Conservation (phyloP, 2,113 vertebrate species). For the Cynoglossus semilaevis region DNA sequence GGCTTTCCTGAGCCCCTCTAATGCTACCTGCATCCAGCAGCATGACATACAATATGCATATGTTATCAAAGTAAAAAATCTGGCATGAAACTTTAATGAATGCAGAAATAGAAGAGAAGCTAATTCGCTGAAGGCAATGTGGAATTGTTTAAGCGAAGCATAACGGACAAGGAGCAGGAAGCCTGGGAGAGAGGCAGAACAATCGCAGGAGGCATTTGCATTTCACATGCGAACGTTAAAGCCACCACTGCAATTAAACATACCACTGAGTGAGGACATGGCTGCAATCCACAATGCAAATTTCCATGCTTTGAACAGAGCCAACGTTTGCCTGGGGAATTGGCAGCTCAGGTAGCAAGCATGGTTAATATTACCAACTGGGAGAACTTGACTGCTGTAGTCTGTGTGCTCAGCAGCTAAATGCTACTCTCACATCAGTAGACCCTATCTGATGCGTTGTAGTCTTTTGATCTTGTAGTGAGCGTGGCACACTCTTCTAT, state of each 20-base stretch:
- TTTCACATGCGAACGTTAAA: slow-evolving; percentile 59
- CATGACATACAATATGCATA: slow-evolving; percentile 72
- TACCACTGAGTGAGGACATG: slow-evolving; percentile 58
- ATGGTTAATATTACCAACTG: slow-evolving; percentile 53
- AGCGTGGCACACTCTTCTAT: slow-evolving; percentile 19
- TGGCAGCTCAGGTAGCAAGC: slow-evolving; percentile 61
- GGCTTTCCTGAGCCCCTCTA: slow-evolving; percentile 29
- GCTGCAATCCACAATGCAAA: slow-evolving; percentile 60
- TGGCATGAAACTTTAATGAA: slow-evolving; percentile 77
- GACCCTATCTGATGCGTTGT: slow-evolving; percentile 42
- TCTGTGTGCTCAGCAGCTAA: slow-evolving; percentile 46
- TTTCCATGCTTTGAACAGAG: slow-evolving; percentile 59
- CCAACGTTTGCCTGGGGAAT: slow-evolving; percentile 51
- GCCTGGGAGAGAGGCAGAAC: slow-evolving; percentile 63
- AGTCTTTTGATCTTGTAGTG: slow-evolving; percentile 49
- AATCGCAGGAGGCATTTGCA: slow-evolving; percentile 63
- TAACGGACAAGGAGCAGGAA: slow-evolving; percentile 60
- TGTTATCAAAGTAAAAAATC: slow-evolving; percentile 76
- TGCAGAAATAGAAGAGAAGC: slow-evolving; percentile 58
- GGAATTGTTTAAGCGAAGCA: slow-evolving; percentile 73
- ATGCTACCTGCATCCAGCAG: slow-evolving; percentile 64
- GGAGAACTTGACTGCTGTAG: slow-evolving; percentile 50
- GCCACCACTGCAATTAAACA: slow-evolving; percentile 63
- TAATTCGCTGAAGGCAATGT: slow-evolving; percentile 69
- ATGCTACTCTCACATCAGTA: slow-evolving; percentile 40